Evolutionary conservation across 2,888 invertebrate species (phyloP), one percentile per base, ranked within the genome.

Genomic region (Nemotelus pantherinus): DNA sequence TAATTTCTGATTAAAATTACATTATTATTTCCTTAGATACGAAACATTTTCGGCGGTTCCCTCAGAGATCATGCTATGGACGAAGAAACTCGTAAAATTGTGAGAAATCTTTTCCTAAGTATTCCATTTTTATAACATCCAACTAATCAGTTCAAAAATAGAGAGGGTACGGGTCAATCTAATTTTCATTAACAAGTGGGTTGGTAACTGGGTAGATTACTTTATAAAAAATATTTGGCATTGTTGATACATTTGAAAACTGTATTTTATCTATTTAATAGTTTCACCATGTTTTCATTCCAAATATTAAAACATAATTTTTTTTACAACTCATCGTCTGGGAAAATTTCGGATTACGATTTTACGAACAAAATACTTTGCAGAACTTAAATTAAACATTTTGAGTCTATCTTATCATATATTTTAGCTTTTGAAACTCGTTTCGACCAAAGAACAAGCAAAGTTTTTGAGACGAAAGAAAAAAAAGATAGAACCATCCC

Each of bases 31-130:
- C 77, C 45, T 58, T 83, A 85, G 93, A 92, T 93, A 86, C 92
- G 92, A 85, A 91, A 90, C 84, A 90, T 94, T 86, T 91, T 94
- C 88, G 93, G 92, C 82, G 93, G 93, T 84, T 89, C 90, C 63
- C 85, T 92, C 84, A 91, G 90, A 88, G 88, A 90, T 83, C 89
- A 90, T 81, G 89, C 92, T 86, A 89, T 91, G 88, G 93, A 94
- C 86, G 88, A 89, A 81, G 89, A 89, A 83, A 91, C 92, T 82
- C 88, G 90, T 84, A 88, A 89, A 88, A 89, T 91, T 87, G 93
- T 93, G 92, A 93, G 93, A 91, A 48, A 60, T 63, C 7, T 45
- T 74, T 74, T 74, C 25, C 25, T 25, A 25, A 25, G 25, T 25
- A 25, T 25, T 25, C 25, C 25, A 25, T 25, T 25, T 25, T 25